Percentiles rank a stretch among this genome's conserved stretches.
Evolutionary conservation across 2,888 invertebrate species (phyloP).

Genomic region (Ormyrus nitidulus): DNA sequence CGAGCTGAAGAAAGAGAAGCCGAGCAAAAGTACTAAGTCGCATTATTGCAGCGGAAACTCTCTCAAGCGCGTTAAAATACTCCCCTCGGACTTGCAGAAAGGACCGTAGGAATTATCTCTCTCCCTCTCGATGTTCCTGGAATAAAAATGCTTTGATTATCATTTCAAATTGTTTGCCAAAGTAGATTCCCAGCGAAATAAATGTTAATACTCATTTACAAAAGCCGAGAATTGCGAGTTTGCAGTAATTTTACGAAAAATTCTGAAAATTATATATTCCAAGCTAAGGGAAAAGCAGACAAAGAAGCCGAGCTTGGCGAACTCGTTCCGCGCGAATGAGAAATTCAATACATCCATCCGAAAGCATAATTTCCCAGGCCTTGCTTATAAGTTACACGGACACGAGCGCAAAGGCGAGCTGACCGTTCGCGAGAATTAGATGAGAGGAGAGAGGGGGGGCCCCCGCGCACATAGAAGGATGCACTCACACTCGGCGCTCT

Average conservation of each 20-base stretch:
- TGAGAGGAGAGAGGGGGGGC: background rate
- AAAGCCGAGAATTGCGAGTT: no score
- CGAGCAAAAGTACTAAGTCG: constrained; percentile 18
- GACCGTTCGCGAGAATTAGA: constrained; percentile 35
- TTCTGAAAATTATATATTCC: no score
- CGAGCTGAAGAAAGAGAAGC: constrained; percentile 9
- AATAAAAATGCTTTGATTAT: constrained; percentile 9
- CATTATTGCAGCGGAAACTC: constrained; percentile 7
- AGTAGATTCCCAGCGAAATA: no score
- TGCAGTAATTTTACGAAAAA: background rate
- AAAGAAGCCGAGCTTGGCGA: no score
- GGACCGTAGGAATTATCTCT: constrained; percentile 7
- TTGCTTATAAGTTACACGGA: background rate
- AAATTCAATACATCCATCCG: constrained; percentile 4
- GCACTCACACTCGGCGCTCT: constrained; percentile 15
- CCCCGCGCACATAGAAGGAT: background rate
- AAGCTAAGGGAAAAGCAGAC: no score
- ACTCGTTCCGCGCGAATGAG: background rate
- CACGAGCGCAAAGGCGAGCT: background rate
- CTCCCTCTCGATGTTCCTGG: background rate
- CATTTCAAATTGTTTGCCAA: no score
- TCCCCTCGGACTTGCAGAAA: background rate
- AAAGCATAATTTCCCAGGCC: background rate
- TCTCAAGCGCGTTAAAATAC: constrained; percentile 24
- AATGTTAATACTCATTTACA: no score